A percentile compares a stretch with the other conserved stretches of the same genome.
Evolutionary conservation across 2,797 vertebrate genomes (phyloP).

Genomic region (Galagoides demidoff): DNA sequence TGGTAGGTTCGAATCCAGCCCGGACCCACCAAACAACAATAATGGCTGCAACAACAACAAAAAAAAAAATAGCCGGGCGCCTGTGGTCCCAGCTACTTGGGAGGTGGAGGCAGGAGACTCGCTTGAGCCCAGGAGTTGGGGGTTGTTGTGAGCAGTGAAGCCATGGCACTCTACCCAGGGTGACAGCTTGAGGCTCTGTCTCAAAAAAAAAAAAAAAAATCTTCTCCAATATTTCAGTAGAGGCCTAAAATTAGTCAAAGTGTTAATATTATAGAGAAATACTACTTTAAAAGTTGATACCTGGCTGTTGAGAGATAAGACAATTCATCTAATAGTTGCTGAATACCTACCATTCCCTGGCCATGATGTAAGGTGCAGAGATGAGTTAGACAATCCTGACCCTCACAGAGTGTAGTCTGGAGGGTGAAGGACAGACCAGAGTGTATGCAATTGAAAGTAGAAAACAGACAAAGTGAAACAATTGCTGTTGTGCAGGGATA

Average conservation of each 20-base stretch:
- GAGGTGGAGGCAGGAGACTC: too few relatives aligned
- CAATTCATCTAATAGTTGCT: background rate
- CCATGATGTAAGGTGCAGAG: background rate
- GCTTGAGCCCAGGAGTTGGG: too few relatives aligned
- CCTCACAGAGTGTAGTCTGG: background rate
- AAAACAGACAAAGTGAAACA: background rate
- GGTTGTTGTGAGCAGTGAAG: too few relatives aligned
- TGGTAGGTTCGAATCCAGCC: too few relatives aligned
- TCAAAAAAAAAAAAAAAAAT: constrained; percentile 3
- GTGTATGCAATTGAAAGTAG: background rate
- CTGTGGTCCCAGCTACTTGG: too few relatives aligned
- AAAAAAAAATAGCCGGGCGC: too few relatives aligned
- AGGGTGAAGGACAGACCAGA: background rate
- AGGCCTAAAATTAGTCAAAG: background rate
- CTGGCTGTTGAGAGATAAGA: background rate
- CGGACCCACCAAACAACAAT: too few relatives aligned
- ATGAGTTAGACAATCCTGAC: background rate
- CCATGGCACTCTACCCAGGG: too few relatives aligned
- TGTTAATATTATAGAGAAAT: background rate
- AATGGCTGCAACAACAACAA: too few relatives aligned
- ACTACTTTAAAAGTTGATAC: background rate
- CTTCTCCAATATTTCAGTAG: background rate
- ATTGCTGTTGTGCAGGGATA: accelerated
- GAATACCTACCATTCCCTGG: background rate
- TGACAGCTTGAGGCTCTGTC: too few relatives aligned